Evolutionary conservation across 30 jellyfish, hydroid and myxozoan genomes (phyloP).

Genomic region (Hydractinia symbiolongicarpus): DNA sequence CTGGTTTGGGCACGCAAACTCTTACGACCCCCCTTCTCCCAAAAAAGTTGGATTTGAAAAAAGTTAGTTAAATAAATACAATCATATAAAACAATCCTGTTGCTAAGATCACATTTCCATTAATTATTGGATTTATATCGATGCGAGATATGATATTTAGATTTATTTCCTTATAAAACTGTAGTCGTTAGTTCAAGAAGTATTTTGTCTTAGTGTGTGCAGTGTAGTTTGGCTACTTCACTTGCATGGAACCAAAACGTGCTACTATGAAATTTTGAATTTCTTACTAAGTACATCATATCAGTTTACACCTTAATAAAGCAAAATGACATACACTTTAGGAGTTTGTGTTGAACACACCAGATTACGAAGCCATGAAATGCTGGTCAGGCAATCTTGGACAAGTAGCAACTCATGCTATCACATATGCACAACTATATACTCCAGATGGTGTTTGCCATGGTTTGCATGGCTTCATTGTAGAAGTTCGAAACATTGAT

Average conservation of each 20-base stretch:
- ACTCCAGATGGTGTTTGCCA: slow-evolving; percentile 98
- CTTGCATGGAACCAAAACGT: too few relatives aligned
- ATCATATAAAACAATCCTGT: background rate
- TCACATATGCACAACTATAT: slow-evolving; percentile 92
- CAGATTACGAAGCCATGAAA: slow-evolving; percentile 78
- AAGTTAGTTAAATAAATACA: background rate
- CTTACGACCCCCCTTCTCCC: background rate
- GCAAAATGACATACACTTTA: slow-evolving; percentile 2
- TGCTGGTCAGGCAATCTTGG: slow-evolving; percentile 97
- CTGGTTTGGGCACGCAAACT: background rate
- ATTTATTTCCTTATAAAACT: too few relatives aligned
- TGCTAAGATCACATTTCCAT: background rate
- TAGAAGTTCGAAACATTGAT: slow-evolving; percentile 51
- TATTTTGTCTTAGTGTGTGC: background rate
- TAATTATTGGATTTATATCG: background rate
- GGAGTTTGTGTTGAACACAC: slow-evolving; percentile 86
- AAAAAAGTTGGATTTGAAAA: background rate
- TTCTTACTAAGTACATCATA: too few relatives aligned
- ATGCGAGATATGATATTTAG: background rate
- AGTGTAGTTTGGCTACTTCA: too few relatives aligned
- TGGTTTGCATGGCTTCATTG: slow-evolving; percentile 85
- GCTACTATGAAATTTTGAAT: too few relatives aligned
- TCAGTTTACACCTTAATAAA: too few relatives aligned
- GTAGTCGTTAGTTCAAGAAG: background rate
- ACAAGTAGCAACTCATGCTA: slow-evolving; percentile 76